These are phyloP conservation scores for Xiphophorus birchmanni DNA, from an alignment of 2,797 vertebrate species.

Conservation along the genomic window DNA sequence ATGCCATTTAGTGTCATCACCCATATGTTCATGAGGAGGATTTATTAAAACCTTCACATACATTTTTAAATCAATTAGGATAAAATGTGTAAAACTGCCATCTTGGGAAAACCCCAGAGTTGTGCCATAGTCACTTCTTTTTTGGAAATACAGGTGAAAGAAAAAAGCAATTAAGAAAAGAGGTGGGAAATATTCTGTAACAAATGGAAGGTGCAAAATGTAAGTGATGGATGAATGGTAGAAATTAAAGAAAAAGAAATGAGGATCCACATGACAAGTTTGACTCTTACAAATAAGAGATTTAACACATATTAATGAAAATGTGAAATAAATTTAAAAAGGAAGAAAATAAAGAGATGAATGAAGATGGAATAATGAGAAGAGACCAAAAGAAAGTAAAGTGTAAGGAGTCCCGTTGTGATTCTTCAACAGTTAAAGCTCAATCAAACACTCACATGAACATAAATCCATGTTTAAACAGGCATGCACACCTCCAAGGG, in stretches of 20 bases:
- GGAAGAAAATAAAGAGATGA: neutral
- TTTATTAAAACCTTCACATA: neutral
- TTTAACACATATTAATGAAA: neutral
- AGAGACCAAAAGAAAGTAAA: neutral
- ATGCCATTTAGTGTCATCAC: neutral
- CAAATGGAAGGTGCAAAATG: neutral
- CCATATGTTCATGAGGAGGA: neutral
- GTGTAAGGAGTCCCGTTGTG: neutral
- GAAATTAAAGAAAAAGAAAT: neutral
- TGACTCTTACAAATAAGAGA: neutral
- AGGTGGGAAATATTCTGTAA: neutral
- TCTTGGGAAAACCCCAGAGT: neutral
- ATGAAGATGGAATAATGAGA: neutral
- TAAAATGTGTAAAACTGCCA: neutral
- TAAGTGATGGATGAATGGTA: neutral
- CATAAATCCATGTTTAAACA: slow-evolving; percentile 3
- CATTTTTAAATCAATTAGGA: neutral
- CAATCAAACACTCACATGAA: neutral
- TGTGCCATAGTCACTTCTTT: neutral
- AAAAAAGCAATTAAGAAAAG: neutral
- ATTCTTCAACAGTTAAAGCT: neutral
- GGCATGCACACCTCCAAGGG: neutral
- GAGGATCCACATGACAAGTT: neutral
- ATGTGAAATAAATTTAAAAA: neutral
- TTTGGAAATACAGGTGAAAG: neutral